Base-by-base conservation (phyloP, 2,888 invertebrate species). In the Brachycybe producta region DNA sequence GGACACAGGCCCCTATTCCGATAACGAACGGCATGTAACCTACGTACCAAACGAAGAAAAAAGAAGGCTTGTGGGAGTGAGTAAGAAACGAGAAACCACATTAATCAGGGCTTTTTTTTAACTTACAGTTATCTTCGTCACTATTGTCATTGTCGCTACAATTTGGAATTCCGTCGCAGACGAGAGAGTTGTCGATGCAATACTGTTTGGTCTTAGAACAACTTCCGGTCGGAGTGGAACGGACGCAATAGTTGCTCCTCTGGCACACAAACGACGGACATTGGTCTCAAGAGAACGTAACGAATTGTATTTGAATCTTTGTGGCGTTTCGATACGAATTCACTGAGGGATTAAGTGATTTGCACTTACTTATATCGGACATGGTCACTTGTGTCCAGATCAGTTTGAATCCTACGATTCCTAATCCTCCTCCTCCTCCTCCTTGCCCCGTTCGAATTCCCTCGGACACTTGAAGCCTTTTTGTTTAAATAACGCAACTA, bases 71-170 rank as follows among this genome's bases (percentile, higher is more conserved):
- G 21, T 17, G 7, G 11, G 32, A 2, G 34, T 3, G 5, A 3
- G 15, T 2, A 34, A 44, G 15, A 8, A n/a, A n/a, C n/a, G n/a
- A n/a, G n/a, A n/a, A n/a, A n/a, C n/a, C n/a, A n/a, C n/a, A n/a
- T n/a, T n/a, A n/a, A n/a, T n/a, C n/a, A n/a, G n/a, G n/a, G n/a
- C n/a, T n/a, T n/a, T n/a, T n/a, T n/a, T n/a, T n/a, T n/a, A n/a
- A n/a, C 59, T 53, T 56, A 65, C 66, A 66, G 54, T 60, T 58
- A 28, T 61, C 60, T 55, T 66, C 66, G 54, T 66, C 68, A 21
- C 62, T 62, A 34, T 62, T 59, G 53, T 69, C 69, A 7, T 60
- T 61, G 46, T 68, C 69, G 23, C 65, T 66, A 57, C 69, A 69
- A 54, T 69, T 67, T 15, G 64, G 60, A 21, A 66, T 52, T 26